Base-by-base conservation (phyloP, 2,113 vertebrate genomes). In the Gallinago media region DNA sequence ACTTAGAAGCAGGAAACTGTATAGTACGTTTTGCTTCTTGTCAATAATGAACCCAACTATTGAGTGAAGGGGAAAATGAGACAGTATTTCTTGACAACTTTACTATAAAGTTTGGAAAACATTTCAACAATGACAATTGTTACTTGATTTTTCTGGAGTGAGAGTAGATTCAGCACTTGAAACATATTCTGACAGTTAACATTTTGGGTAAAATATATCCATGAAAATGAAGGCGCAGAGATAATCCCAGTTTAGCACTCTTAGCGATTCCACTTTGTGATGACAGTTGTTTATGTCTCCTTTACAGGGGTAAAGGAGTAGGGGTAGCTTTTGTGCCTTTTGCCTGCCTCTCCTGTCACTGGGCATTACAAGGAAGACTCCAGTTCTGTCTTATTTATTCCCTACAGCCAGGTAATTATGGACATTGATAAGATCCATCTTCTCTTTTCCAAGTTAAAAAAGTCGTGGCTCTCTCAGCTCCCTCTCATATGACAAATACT, bases 391-490 rank as follows among this genome's bases (percentile, higher is more conserved):
- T 49, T 59, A 16, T 34, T 78, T 79, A 16, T 52, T 78, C 29
- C 23, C 3, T 75, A 4, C 21, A 44, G 8, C 18, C 23, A 68
- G 18, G 5, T 65, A 55, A 62, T 72, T 56, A 67, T 15, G 3
- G 21, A 77, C 22, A 38, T 11, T 21, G 3, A 7, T 50, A 56
- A 17, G 10, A 40, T 55, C 15, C 6, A 4, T 5, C 31, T 84
- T 67, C 29, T 59, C 21, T 42, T 83, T 18, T 34, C 21, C 25
- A 49, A 4, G 6, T 54, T 59, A 54, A 75, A 58, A 52, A 68
- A 58, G 15, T 23, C 19, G 1, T 75, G 1, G 0, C 2, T 63
- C 12, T 38, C 70, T 76, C 21, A 83, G 31, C 8, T 44, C 32
- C 63, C 5, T 56, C 26, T 70, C 11, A 17, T 47, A 71, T 20